A percentile compares a stretch with the other conserved stretches of the same genome.
Evolutionary conservation across 2,113 vertebrate genomes (phyloP).

Genomic region (Panthera leo): DNA sequence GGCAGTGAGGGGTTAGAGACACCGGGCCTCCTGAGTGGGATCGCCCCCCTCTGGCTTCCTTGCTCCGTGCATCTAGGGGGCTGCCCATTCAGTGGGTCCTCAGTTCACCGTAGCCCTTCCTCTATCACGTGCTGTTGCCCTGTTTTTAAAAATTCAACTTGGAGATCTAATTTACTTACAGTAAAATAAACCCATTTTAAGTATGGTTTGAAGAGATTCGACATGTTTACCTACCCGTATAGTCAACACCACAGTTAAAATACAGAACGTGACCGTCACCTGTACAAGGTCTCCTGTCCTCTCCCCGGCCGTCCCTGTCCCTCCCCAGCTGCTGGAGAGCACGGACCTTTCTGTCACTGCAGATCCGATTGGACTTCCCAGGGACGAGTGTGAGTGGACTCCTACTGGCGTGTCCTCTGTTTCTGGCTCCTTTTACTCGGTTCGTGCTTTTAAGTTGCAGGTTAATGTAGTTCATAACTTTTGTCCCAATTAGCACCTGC

Average conservation of each 20-base stretch:
- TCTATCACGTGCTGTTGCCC: background rate
- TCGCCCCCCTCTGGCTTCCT: background rate
- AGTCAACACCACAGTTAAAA: background rate
- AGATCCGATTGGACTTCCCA: background rate
- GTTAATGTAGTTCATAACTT: background rate
- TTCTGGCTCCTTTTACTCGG: background rate
- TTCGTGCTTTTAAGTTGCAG: background rate
- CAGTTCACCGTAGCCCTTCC: background rate
- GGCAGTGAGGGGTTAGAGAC: background rate
- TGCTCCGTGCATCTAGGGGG: fast-evolving
- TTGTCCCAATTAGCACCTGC: no score
- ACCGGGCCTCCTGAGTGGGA: no score
- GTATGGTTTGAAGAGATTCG: background rate
- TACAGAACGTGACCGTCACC: background rate
- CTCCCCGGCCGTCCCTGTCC: background rate
- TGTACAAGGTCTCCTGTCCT: no score
- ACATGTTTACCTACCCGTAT: background rate
- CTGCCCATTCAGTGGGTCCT: background rate
- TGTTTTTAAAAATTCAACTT: background rate
- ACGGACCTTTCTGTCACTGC: background rate
- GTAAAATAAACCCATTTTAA: background rate
- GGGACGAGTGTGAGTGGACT: background rate
- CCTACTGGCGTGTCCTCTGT: fast-evolving
- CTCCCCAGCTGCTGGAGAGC: background rate
- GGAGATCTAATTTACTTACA: background rate